phyloP scores from a whole-genome alignment of 1,140 invertebrate species.

The Asbolus verrucosus region DNA sequence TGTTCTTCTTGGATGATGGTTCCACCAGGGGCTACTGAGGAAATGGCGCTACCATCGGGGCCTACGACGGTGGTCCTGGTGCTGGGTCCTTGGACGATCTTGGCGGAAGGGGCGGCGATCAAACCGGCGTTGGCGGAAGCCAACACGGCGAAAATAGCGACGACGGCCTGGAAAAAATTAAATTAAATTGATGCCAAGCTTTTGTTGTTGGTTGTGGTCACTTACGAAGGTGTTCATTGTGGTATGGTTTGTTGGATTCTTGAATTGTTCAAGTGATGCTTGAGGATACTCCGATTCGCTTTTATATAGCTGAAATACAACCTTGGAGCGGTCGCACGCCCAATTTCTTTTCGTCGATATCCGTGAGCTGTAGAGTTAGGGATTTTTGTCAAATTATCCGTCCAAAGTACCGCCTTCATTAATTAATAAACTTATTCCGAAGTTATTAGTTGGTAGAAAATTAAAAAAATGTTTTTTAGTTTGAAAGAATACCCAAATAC shows the following conservation, averaged over 20 bases:
- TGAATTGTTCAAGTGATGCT: slow-evolving; percentile 32
- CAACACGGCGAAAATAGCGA: slow-evolving; percentile 27
- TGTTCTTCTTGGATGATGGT: slow-evolving; percentile 41
- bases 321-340: slow-evolving; percentile 18
- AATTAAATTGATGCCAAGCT: slow-evolving; percentile 1
- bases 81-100: slow-evolving; percentile 48
- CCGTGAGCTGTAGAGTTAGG: background rate
- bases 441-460: too few relatives aligned
- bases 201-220: background rate
- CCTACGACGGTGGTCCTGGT: slow-evolving; percentile 46
- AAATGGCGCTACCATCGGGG: slow-evolving; percentile 48
- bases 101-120: slow-evolving; percentile 20
- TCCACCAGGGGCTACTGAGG: slow-evolving; percentile 39
- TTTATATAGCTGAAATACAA: slow-evolving; percentile 19
- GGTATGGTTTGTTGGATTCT: slow-evolving; percentile 27
- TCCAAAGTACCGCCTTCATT: too few relatives aligned
- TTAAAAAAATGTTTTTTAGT: too few relatives aligned
- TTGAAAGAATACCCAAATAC: too few relatives aligned
- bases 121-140: slow-evolving; percentile 36
- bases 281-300: slow-evolving; percentile 15
- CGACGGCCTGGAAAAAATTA: slow-evolving; percentile 25
- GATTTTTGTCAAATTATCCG: background rate
- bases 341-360: slow-evolving; percentile 17
- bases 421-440: too few relatives aligned
- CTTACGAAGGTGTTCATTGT: slow-evolving; percentile 48